Base-by-base conservation (phyloP, 2,113 vertebrate species). In the Carettochelys insculpta region DNA sequence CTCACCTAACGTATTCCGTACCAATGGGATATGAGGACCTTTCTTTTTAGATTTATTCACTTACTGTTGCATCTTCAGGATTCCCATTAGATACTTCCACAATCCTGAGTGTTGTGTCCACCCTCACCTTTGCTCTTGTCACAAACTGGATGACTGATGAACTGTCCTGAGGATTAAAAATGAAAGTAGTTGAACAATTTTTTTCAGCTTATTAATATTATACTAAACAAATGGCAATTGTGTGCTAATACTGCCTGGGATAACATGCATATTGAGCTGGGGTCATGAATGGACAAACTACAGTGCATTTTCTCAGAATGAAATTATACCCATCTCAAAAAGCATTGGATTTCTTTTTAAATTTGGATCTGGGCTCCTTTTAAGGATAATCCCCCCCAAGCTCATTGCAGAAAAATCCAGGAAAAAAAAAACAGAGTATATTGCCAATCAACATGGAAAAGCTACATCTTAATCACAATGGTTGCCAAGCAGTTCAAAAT, bases 81-180 rank as follows among this genome's bases (percentile, higher is more conserved):
- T 98, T 98, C 58, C 99, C 99, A 12, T 20, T 92, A 13, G 98
- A 94, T 34, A 99, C 95, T 96, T 99, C 99, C 93, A 99, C 97
- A 51, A 98, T 98, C 83, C 98, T 88, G 6, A 98, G 94, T 45
- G 94, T 97, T 85, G 96, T 94, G 77, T 98, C 98, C 51, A 98
- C 98, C 86, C 94, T 98, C 65, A 99, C 97, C 8, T 92, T 98
- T 24, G 98, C 98, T 31, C 98, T 97, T 25, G 98, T 98, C 96
- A 99, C 98, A 83, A 99, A 99, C 97, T 99, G 99, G 95, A 99
- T 99, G 90, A 99, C 98, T 0, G 99, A 99, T 6, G 99, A 99
- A 83, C 98, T 99, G 87, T 99, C 99, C 99, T 99, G 96, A 85
- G 65, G 90, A 93, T 53, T 82, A 82, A 53, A 31, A 80, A 20